Evolutionary conservation across 2,113 vertebrate genomes (phyloP).

Genomic region (Lonchura striata): DNA sequence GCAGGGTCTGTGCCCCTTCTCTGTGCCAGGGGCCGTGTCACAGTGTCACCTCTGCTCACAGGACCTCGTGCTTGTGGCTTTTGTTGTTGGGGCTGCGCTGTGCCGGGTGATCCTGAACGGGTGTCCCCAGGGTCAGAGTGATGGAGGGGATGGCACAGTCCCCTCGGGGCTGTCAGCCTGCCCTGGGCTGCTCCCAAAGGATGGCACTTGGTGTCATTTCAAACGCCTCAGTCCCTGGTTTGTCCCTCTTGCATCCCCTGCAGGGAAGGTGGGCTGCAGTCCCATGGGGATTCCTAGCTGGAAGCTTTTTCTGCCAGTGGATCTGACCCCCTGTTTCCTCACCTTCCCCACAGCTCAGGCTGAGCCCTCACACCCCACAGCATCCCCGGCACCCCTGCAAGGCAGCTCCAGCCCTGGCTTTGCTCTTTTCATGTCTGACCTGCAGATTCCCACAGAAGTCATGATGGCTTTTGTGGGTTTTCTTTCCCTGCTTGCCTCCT

Average conservation of each 20-base stretch:
- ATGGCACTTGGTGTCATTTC: background rate
- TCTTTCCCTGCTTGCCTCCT: background rate
- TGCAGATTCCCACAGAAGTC: background rate
- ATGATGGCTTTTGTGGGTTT: background rate
- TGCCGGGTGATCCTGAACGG: accelerated
- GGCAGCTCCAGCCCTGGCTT: background rate
- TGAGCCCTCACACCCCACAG: background rate
- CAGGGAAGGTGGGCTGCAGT: background rate
- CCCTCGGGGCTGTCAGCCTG: background rate
- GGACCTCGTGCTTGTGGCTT: background rate
- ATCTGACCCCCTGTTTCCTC: background rate
- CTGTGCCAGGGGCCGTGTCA: accelerated
- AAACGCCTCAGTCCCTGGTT: background rate
- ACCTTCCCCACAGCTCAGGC: background rate
- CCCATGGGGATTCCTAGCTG: background rate
- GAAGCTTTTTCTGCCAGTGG: background rate
- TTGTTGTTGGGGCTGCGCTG: background rate
- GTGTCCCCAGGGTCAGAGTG: background rate
- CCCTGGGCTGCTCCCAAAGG: background rate
- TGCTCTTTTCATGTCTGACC: background rate
- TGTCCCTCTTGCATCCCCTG: background rate
- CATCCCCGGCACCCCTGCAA: background rate
- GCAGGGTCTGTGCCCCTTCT: background rate
- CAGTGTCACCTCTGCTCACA: accelerated
- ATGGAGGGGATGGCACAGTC: background rate